Base-by-base conservation (phyloP, 2,113 vertebrate species). In the Anarrhichthys ocellatus region DNA sequence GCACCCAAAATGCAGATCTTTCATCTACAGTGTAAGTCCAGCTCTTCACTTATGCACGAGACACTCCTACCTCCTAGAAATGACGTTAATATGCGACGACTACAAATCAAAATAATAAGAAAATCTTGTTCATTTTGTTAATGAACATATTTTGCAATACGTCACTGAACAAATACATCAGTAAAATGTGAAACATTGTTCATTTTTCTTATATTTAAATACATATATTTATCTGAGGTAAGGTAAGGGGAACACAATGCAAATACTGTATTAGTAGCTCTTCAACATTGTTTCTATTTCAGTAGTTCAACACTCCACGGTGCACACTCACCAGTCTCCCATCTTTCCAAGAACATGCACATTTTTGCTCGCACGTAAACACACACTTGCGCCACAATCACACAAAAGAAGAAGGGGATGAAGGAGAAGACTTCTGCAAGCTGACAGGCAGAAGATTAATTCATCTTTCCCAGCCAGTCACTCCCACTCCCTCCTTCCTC, bases 361-460 rank as follows among this genome's bases (percentile, higher is more conserved):
- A 67, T 50, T 40, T 50, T 29, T 20, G 20, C 69, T 24, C 5
- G 65, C 74, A 76, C 67, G 61, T 34, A 75, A 63, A 80, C 66
- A 73, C 63, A 58, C 56, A 10, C 15, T 2, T 29, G 74, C 52
- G 75, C 77, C 77, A 65, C 74, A 82, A 68, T 81, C 76, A 72
- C 80, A 82, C 65, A 58, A 78, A 82, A 74, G 72, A 78, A 73
- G 81, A 82, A 84, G 87, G 56, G 83, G 82, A 94, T 85, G 81
- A 81, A 92, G 87, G 82, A 77, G 85, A 80, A 54, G 83, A 79
- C 85, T 79, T 90, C 72, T 66, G 85, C 81, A 44, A 88, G 85
- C 70, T 89, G 93, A 95, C 93, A 93, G 75, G 84, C 86, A 77
- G 84, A 91, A 92, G 94, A 95, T 93, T 80, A 93, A 95, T 95